Evolutionary conservation across 2,888 invertebrate genomes (phyloP).

Genomic region (Steinernema carpocapsae): DNA sequence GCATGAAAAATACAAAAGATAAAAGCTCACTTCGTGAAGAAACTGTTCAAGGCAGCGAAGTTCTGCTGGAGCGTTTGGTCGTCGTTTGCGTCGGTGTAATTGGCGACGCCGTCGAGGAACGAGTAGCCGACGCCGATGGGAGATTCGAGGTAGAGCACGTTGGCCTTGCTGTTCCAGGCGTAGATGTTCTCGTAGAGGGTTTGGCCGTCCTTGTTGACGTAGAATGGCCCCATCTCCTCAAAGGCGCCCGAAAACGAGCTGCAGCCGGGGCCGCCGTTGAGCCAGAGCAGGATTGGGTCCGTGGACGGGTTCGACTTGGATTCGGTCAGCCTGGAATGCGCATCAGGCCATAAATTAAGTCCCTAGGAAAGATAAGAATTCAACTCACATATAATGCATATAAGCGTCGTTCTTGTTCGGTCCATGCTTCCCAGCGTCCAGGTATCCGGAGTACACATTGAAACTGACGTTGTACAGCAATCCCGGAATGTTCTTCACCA

Average conservation of each 20-base stretch:
- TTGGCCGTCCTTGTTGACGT: constrained; percentile 61
- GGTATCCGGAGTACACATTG: constrained; percentile 43
- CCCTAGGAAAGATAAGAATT: background rate
- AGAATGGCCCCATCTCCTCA: constrained; percentile 70
- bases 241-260: constrained; percentile 50
- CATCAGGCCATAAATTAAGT: background rate
- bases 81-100: constrained; percentile 52
- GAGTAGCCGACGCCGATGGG: constrained; percentile 70
- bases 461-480: constrained; percentile 28
- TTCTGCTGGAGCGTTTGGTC: constrained; percentile 70
- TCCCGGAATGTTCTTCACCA: constrained; percentile 36
- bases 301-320: constrained; percentile 69
- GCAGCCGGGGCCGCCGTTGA: constrained; percentile 72
- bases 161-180: constrained; percentile 70
- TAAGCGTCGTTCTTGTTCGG: background rate
- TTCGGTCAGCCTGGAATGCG: constrained; percentile 70
- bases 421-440: constrained; percentile 39
- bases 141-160: constrained; percentile 72
- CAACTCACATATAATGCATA: constrained; percentile 20
- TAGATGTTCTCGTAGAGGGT: constrained; percentile 67
- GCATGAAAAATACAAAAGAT: background rate
- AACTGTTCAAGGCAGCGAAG: constrained; percentile 71
- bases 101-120: constrained; percentile 50
- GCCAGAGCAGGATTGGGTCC: constrained; percentile 69
- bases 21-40: constrained; percentile 69